Evolutionary conservation across 2,888 invertebrate genomes (phyloP).

Genomic region (Erebia epiphron): DNA sequence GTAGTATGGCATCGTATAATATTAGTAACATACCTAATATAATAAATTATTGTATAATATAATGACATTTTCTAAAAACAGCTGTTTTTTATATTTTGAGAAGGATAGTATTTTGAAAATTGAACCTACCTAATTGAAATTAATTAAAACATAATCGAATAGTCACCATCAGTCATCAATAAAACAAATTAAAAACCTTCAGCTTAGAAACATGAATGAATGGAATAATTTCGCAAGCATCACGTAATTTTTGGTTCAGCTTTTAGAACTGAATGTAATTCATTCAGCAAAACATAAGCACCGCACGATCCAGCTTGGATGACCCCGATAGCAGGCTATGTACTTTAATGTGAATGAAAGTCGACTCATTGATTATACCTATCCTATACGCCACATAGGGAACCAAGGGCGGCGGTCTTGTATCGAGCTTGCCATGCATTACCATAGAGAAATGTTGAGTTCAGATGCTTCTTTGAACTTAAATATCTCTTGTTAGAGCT

Average conservation of each 20-base stretch:
- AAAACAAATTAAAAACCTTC: conserved; percentile 3
- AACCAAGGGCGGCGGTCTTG: conserved; percentile 75
- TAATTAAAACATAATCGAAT: neutral
- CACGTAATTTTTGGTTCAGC: conserved; percentile 21
- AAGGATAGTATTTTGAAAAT: neutral
- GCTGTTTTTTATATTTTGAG: no score
- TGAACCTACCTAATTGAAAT: neutral
- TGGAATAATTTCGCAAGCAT: neutral
- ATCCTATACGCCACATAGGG: conserved; percentile 60
- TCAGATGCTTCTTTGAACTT: conserved; percentile 31
- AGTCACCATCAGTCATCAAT: neutral
- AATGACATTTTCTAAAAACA: no score
- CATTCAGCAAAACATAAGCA: conserved; percentile 59
- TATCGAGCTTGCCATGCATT: conserved; percentile 43
- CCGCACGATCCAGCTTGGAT: conserved; percentile 63
- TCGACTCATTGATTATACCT: conserved; percentile 75
- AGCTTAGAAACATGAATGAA: conserved; percentile 5
- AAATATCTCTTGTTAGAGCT: conserved; percentile 40
- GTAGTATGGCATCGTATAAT: no score
- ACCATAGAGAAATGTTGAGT: conserved; percentile 41
- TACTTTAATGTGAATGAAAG: conserved; percentile 80
- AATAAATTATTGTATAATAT: no score
- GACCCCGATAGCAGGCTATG: conserved; percentile 72
- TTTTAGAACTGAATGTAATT: conserved; percentile 43
- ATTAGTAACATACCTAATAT: no score